Evolutionary conservation across 2,888 invertebrate genomes (phyloP), one percentile per base, ranked within the genome.

Genomic region (Metalampra italica): DNA sequence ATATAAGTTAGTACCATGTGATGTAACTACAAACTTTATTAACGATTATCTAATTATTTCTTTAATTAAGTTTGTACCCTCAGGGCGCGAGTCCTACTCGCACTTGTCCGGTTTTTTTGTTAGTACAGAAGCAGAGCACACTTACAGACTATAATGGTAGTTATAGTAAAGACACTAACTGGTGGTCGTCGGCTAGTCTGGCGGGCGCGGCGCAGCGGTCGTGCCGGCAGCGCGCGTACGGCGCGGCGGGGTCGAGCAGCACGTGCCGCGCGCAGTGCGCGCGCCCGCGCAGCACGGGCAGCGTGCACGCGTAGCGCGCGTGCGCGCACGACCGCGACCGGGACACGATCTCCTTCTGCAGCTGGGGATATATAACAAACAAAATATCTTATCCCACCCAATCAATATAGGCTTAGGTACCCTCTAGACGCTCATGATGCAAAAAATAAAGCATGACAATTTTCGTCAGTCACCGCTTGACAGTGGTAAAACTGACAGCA

Each of bases 181-280:
- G 29, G 9, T 59, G 63, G 0, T 76, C 75, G 0, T 56, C 54
- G 8, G 14, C n/a, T n/a, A n/a, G 36, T 12, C 93, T 93, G 1
- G 96, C 95, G 0, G 97, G 94, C 66, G 94, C 91, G n/a, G 91
- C 82, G 72, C 97, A 97, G 53, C 94, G 90, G 57, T 94, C 93
- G 92, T 56, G 94, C 0, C 91, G 89, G 72, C 98, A 98, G 59
- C 94, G 95, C 54, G 92, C 93, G 75, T 93, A 98, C 0, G 97
- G 97, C 0, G 97, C 96, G 9, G 85, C 91, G 7, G 94, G 92
- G 75, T 98, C 98, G 60, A 94, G 54, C 9, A 97, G 82, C 55
- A 98, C 96, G 66, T 98, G 98, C 3, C 93, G 91, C 4, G 92
- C 90, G 71, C 98, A 98, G 77, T 93, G 96, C 52, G 92, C 91